Evolutionary conservation across 2,113 vertebrate genomes (phyloP).

Genomic region (Chionomys nivalis): DNA sequence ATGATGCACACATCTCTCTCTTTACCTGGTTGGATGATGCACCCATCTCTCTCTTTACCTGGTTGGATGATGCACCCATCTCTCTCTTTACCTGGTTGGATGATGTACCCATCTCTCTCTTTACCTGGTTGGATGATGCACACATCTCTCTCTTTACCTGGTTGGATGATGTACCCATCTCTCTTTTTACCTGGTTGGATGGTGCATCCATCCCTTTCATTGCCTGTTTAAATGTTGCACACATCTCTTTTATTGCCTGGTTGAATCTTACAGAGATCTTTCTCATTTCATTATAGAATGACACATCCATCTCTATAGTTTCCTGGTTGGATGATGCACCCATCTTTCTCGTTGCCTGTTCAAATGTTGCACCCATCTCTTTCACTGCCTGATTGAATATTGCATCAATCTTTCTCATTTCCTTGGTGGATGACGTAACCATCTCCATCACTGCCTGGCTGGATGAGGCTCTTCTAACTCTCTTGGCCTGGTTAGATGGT

Average conservation of each 20-base stretch:
- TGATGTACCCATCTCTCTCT: fast-evolving
- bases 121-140: background rate
- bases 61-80: too few species aligned
- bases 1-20: too few species aligned
- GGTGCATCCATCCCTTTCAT: background rate
- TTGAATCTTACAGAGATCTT: background rate
- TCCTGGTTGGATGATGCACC: background rate
- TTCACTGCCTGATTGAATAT: too few species aligned
- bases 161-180: background rate
- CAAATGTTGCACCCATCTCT: too few species aligned
- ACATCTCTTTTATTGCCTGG: background rate
- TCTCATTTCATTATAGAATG: background rate
- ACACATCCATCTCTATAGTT: background rate
- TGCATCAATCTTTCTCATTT: too few species aligned
- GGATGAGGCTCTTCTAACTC: background rate
- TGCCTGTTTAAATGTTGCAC: too few species aligned
- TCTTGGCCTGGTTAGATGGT: too few species aligned
- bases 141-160: fast-evolving
- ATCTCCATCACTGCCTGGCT: background rate
- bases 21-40: background rate
- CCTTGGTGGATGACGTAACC: too few species aligned
- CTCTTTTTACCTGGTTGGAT: background rate
- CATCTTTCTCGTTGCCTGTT: too few species aligned
- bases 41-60: too few species aligned
- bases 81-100: background rate